Evolutionary conservation across 2,113 vertebrate species (phyloP).

Genomic region (Podilymbus podiceps): DNA sequence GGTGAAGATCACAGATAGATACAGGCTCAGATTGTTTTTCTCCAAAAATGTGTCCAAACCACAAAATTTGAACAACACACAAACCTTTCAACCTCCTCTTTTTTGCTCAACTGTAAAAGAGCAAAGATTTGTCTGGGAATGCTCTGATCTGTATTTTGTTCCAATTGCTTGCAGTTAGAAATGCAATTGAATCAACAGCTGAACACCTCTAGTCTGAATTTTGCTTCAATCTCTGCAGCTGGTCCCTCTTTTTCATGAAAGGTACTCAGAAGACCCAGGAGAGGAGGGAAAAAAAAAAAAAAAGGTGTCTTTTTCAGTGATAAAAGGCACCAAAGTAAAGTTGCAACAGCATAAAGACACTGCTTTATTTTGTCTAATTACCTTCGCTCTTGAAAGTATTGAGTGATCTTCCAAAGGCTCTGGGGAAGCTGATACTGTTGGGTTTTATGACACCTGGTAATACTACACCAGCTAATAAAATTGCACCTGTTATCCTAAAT

Average conservation of each 20-base stretch:
- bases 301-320: background rate
- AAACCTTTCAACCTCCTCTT: background rate
- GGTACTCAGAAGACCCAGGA: background rate
- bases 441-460: background rate
- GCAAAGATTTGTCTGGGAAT: background rate
- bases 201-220: background rate
- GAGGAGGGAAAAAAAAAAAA: background rate
- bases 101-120: background rate
- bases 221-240: background rate
- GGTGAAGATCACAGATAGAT: background rate
- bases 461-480: background rate
- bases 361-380: background rate
- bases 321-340: conserved; percentile 16
- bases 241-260: background rate
- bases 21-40: background rate
- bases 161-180: background rate
- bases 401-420: conserved; percentile 3
- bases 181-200: background rate
- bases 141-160: background rate
- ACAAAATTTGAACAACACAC: background rate
- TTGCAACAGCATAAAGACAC: background rate
- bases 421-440: background rate
- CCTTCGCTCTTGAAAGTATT: background rate
- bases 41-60: background rate
- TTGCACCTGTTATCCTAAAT: background rate